phyloP scores from a whole-genome alignment of 2,888 invertebrate genomes.

The Leucophenga montana region DNA sequence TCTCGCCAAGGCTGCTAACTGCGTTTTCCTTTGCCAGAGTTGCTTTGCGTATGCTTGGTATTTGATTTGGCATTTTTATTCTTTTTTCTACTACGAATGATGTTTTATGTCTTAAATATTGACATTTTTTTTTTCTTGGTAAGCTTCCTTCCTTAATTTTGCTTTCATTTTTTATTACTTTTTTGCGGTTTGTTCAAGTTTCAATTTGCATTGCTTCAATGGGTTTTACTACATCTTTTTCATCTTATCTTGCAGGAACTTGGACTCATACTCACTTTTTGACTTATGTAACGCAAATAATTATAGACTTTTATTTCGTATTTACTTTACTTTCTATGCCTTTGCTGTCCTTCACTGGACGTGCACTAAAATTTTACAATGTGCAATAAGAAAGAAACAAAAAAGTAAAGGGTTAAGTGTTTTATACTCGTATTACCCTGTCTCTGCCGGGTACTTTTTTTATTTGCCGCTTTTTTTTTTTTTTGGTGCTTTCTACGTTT shows the following conservation, averaged over 20 bases:
- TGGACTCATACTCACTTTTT: slow-evolving; percentile 48
- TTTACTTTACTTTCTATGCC: slow-evolving; percentile 11
- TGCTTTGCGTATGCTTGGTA: slow-evolving; percentile 5
- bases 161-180: slow-evolving; percentile 2
- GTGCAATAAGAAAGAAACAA: slow-evolving; percentile 11
- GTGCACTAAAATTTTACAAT: neutral
- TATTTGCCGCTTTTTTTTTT: slow-evolving; percentile 9
- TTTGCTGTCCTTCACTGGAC: neutral
- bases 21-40: slow-evolving; percentile 50
- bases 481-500: slow-evolving; percentile 50
- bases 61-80: slow-evolving; percentile 35
- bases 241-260: neutral
- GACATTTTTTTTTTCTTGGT: slow-evolving; percentile 54
- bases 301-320: slow-evolving; percentile 55
- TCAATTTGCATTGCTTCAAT: slow-evolving; percentile 37
- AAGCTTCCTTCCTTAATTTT: slow-evolving; percentile 22
- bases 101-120: slow-evolving; percentile 59
- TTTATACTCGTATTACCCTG: slow-evolving; percentile 40
- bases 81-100: slow-evolving; percentile 38
- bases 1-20: slow-evolving; percentile 30
- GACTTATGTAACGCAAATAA: slow-evolving; percentile 64
- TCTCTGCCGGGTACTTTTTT: slow-evolving; percentile 29
- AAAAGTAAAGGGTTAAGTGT: slow-evolving; percentile 60
- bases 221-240: neutral
- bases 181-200: slow-evolving; percentile 38